Evolutionary conservation across 2,888 invertebrate genomes (phyloP).

Genomic region (Idaea dimidiata): DNA sequence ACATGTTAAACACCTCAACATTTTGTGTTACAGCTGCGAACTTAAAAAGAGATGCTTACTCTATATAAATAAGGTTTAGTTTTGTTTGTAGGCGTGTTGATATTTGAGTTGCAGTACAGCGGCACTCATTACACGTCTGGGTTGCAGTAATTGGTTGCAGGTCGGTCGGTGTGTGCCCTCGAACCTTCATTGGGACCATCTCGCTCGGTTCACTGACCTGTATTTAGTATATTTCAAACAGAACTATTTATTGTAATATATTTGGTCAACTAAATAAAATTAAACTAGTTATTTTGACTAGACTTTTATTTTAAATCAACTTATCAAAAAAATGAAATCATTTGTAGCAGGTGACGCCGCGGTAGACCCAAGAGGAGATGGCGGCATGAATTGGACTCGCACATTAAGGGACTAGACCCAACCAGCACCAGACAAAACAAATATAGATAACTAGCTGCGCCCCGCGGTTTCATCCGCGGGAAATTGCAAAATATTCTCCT

Average conservation of each 20-base stretch:
- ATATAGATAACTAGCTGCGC: too few species aligned
- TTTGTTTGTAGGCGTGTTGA: slow-evolving; percentile 14
- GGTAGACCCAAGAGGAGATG: too few species aligned
- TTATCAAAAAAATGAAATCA: too few species aligned
- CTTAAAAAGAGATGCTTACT: slow-evolving; percentile 6
- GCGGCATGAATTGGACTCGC: too few species aligned
- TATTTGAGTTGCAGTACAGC: slow-evolving; percentile 20
- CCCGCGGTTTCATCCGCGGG: too few species aligned
- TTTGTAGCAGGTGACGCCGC: too few species aligned
- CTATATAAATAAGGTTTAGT: neutral
- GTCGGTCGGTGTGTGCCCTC: slow-evolving; percentile 28
- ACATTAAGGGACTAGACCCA: too few species aligned
- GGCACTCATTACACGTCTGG: slow-evolving; percentile 61
- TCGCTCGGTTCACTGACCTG: slow-evolving; percentile 8
- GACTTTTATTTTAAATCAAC: too few species aligned
- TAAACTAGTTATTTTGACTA: too few species aligned
- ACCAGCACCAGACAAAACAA: too few species aligned
- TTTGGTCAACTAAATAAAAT: neutral
- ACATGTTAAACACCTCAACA: neutral
- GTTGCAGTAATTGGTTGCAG: slow-evolving; percentile 61
- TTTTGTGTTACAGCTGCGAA: neutral
- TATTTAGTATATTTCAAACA: neutral
- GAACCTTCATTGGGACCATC: neutral
- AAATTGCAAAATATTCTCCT: too few species aligned
- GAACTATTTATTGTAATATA: neutral